These are phyloP conservation scores for Varecia variegata DNA, from an alignment of 2,797 vertebrate genomes.

Conservation along the genomic window DNA sequence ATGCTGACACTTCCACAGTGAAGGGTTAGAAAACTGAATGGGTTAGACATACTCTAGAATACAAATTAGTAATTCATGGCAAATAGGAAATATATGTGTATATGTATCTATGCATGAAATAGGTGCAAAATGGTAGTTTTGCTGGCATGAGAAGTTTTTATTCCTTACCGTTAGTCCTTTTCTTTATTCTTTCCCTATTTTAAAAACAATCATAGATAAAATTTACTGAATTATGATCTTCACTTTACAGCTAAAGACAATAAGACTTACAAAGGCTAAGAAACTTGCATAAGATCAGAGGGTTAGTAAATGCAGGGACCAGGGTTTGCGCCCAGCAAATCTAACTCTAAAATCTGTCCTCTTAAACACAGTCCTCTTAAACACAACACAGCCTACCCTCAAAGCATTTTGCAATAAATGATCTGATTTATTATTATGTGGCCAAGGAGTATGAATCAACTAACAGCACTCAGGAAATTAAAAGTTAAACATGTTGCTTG, in stretches of 20 bases:
- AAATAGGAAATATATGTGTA: neutral
- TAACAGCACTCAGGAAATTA: neutral
- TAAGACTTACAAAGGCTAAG: neutral
- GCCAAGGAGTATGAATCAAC: neutral
- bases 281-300: neutral
- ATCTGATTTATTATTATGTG: neutral
- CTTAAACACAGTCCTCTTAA: neutral
- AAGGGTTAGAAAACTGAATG: slow-evolving; percentile 20
- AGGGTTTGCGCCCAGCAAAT: neutral
- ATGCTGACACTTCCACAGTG: neutral
- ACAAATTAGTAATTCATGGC: neutral
- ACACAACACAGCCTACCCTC: neutral
- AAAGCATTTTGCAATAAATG: neutral
- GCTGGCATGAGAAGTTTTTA: neutral
- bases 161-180: neutral
- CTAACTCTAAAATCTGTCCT: neutral
- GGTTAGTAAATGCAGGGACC: neutral
- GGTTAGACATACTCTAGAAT: neutral
- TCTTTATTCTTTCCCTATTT: neutral
- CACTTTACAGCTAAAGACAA: neutral
- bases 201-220: slow-evolving; percentile 2
- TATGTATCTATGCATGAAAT: neutral
- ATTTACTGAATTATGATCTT: neutral
- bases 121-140: neutral
- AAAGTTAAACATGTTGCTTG: neutral